A percentile compares a stretch with the other conserved stretches of the same genome.
phyloP scores from a whole-genome alignment of 2,797 vertebrate species.

The Knipowitschia caucasica region DNA sequence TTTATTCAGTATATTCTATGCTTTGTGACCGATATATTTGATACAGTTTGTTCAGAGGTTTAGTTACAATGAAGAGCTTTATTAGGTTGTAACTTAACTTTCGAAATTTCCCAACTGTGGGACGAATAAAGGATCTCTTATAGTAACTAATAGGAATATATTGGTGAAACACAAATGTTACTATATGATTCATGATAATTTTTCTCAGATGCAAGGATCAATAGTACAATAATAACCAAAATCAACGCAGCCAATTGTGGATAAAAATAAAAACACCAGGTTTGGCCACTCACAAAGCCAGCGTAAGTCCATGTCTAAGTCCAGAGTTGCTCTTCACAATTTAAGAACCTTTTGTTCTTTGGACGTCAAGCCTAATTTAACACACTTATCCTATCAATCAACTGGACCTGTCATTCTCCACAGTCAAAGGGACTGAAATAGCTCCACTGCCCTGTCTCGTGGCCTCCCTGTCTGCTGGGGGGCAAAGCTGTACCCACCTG shows the following conservation, averaged over 20 bases:
- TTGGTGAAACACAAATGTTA: too few relatives aligned
- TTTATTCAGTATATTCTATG: not conserved
- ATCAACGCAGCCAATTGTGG: not conserved
- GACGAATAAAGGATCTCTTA: too few relatives aligned
- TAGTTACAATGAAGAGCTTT: too few relatives aligned
- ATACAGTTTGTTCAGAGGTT: too few relatives aligned
- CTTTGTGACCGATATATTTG: too few relatives aligned
- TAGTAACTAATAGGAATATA: too few relatives aligned
- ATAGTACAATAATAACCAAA: too few relatives aligned
- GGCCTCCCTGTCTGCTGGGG: conserved; percentile 37
- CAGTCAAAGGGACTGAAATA: conserved; percentile 61
- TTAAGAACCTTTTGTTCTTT: conserved; percentile 39
- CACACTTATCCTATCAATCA: conserved; percentile 51
- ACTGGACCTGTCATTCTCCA: conserved; percentile 42
- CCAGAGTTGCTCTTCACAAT: conserved; percentile 7
- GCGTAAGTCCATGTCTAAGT: conserved; percentile 1
- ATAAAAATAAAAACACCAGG: not conserved
- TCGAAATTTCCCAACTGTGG: too few relatives aligned
- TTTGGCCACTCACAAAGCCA: not conserved
- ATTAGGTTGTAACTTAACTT: too few relatives aligned
- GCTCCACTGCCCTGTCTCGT: conserved; percentile 33
- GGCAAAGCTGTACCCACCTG: conserved; percentile 54
- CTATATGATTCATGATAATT: too few relatives aligned
- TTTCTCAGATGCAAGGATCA: too few relatives aligned
- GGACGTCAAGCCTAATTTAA: conserved; percentile 33